Evolutionary conservation across 2,888 invertebrate genomes (phyloP).

Genomic region (Caenorhabditis sp.): DNA sequence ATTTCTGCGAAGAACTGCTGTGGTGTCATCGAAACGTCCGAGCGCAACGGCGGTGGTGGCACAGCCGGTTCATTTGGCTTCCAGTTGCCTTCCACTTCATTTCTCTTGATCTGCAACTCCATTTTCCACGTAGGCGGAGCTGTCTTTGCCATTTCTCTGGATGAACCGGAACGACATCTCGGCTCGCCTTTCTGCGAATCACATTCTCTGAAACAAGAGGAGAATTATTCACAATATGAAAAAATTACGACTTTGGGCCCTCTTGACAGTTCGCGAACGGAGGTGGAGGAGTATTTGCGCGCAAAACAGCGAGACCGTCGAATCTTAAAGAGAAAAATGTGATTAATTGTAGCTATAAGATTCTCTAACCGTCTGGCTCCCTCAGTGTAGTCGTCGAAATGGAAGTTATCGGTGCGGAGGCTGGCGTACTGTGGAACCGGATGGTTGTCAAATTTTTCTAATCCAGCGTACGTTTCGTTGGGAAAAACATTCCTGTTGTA

Average conservation of each 20-base stretch:
- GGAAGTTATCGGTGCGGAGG: slow-evolving; percentile 1
- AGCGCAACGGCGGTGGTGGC: neutral
- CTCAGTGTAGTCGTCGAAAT: slow-evolving; percentile 46
- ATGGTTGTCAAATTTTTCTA: neutral
- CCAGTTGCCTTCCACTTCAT: neutral
- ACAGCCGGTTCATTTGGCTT: neutral
- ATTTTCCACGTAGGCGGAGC: slow-evolving; percentile 56
- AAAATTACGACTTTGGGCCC: slow-evolving; percentile 8
- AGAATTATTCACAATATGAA: too few relatives aligned
- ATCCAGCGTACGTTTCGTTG: slow-evolving; percentile 10
- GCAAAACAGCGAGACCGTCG: slow-evolving; percentile 46
- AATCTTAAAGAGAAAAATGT: slow-evolving; percentile 28
- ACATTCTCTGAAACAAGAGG: neutral
- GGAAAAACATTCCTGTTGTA: neutral
- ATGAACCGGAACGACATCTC: slow-evolving; percentile 17
- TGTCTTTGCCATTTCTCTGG: slow-evolving; percentile 19
- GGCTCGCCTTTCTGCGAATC: neutral
- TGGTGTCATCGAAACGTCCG: slow-evolving; percentile 15
- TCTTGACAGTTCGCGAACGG: slow-evolving; percentile 21
- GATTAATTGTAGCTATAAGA: neutral
- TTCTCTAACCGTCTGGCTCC: slow-evolving; percentile 29
- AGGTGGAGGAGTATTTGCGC: slow-evolving; percentile 31
- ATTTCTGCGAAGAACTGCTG: slow-evolving; percentile 32
- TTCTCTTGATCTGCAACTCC: slow-evolving; percentile 44
- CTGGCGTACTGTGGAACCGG: neutral